Conservation (phyloP, 1,140 invertebrate genomes). For the Drosophila seguyi region DNA sequence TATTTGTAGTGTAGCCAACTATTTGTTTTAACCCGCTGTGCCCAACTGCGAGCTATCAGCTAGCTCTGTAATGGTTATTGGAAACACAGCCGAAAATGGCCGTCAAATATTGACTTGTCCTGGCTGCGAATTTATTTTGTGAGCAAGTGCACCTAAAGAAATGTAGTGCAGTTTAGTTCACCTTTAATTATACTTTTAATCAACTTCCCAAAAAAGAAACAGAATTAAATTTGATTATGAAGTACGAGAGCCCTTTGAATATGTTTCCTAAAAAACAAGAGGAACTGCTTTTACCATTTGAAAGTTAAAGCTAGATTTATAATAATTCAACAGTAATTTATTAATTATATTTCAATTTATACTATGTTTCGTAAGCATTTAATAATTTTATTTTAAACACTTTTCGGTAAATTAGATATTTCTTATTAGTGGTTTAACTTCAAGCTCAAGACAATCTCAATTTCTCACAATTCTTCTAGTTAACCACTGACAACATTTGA, state of each 20-base stretch:
- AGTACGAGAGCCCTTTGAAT: no score
- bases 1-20: constrained; percentile 77
- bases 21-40: constrained; percentile 80
- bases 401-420: not conserved
- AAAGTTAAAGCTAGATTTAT: no score
- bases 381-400: no score
- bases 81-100: constrained; percentile 65
- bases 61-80: constrained; percentile 71
- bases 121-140: not conserved
- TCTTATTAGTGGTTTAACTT: no score
- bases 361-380: no score
- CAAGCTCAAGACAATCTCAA: not conserved
- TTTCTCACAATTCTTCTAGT: not conserved
- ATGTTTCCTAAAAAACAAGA: no score
- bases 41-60: constrained; percentile 45
- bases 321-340: no score
- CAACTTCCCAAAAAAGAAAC: no score
- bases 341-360: no score
- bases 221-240: no score
- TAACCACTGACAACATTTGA: not conserved
- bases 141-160: constrained; percentile 13
- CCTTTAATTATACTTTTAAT: no score
- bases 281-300: no score
- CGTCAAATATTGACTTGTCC: constrained; percentile 69
- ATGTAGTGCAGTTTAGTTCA: not conserved